These are phyloP conservation scores for Drosophila lutescens DNA, from an alignment of 2,888 invertebrate species.

Conservation along the genomic window DNA sequence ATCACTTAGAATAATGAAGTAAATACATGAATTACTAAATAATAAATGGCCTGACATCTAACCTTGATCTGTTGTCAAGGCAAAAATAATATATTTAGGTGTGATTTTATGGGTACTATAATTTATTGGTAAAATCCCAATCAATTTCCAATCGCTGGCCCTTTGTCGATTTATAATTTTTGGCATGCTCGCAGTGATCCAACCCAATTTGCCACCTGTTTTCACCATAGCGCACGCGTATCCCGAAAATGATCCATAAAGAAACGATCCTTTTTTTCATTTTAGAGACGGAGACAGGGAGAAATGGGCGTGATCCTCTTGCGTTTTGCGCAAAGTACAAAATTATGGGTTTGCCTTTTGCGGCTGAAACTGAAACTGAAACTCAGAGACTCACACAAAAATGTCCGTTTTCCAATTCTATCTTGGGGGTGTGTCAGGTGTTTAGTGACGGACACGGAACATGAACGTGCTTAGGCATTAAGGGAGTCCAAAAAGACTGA, in stretches of 20 bases:
- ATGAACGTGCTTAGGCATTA: constrained; percentile 77
- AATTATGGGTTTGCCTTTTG: constrained; percentile 69
- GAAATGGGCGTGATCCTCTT: constrained; percentile 63
- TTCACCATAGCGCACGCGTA: constrained; percentile 72
- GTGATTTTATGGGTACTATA: too few relatives aligned
- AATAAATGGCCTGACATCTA: too few relatives aligned
- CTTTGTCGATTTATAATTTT: constrained; percentile 40
- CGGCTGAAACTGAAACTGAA: constrained; percentile 2
- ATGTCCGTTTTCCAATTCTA: constrained; percentile 55
- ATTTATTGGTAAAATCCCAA: too few relatives aligned
- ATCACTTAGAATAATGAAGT: constrained; percentile 1
- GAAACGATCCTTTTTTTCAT: constrained; percentile 25
- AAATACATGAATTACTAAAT: background rate
- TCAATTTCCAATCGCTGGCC: background rate
- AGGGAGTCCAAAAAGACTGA: constrained; percentile 59
- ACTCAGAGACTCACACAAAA: constrained; percentile 22
- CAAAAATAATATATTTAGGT: too few relatives aligned
- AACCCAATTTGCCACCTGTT: constrained; percentile 70
- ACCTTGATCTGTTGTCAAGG: too few relatives aligned
- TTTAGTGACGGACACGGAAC: constrained; percentile 71
- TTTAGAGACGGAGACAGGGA: background rate
- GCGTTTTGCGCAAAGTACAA: constrained; percentile 74
- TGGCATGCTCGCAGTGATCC: constrained; percentile 15
- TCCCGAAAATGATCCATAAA: constrained; percentile 33
- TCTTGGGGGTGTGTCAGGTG: constrained; percentile 64